Percentiles rank a stretch among this genome's conserved stretches.
These are phyloP conservation scores for Varanus salvator DNA, from an alignment of 2,113 vertebrate species.

Conservation along the genomic window DNA sequence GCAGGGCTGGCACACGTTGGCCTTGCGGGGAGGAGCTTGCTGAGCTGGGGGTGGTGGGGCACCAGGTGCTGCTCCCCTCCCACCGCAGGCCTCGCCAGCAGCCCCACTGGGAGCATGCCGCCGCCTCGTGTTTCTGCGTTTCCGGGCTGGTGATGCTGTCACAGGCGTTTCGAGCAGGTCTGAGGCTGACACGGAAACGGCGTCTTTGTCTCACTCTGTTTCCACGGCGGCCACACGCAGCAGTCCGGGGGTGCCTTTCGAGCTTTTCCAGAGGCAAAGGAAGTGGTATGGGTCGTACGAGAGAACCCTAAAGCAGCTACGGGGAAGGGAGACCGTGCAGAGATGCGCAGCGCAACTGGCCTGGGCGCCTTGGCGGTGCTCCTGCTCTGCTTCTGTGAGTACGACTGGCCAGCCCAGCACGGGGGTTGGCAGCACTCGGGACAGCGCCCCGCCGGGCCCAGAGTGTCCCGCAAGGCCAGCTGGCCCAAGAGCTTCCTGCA, in stretches of 20 bases:
- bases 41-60: too few species aligned
- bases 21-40: not conserved
- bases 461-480: too few species aligned
- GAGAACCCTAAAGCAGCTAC: not conserved
- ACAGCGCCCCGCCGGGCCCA: not conserved
- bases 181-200: constrained; percentile 20
- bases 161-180: accelerated
- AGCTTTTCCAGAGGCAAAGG: not conserved
- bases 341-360: constrained; percentile 32
- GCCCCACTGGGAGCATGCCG: not conserved
- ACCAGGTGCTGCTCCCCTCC: too few species aligned
- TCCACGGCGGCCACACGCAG: accelerated
- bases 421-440: too few species aligned
- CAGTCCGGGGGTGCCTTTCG: constrained; percentile 36
- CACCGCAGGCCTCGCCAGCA: too few species aligned
- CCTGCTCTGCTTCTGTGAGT: constrained; percentile 61
- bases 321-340: not conserved
- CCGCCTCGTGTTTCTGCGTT: constrained; percentile 26
- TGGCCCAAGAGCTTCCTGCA: too few species aligned
- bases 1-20: not conserved
- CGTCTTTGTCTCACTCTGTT: not conserved
- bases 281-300: not conserved
- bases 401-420: not conserved
- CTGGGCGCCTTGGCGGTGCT: constrained; percentile 52
- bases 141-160: constrained; percentile 52